phyloP scores from a whole-genome alignment of 1,140 invertebrate genomes.

The Hirudo medicinalis region DNA sequence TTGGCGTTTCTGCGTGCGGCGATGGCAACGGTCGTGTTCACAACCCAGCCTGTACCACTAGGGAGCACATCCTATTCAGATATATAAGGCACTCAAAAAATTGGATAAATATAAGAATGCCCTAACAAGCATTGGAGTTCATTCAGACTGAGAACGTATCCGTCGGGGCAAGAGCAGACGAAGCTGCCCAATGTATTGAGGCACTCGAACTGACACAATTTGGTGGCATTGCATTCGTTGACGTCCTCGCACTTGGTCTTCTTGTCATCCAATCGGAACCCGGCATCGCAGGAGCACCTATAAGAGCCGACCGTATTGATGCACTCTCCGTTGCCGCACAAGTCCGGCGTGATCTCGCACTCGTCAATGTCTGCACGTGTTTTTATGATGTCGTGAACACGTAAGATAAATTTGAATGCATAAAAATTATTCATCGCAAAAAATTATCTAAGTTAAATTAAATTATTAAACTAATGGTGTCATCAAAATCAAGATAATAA shows the following conservation, averaged over 20 bases:
- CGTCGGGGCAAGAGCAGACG: constrained; percentile 39
- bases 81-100: no score
- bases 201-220: constrained; percentile 59
- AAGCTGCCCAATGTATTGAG: constrained; percentile 39
- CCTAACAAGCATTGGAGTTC: background rate
- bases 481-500: no score
- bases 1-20: no score
- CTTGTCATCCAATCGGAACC: constrained; percentile 33
- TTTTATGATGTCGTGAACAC: no score
- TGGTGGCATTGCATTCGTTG: constrained; percentile 35
- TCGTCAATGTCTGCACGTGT: constrained; percentile 44
- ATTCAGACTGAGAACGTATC: constrained; percentile 35
- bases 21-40: no score
- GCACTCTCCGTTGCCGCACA: constrained; percentile 39
- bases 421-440: no score
- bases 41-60: no score
- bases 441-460: no score
- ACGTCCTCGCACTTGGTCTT: constrained; percentile 47
- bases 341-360: constrained; percentile 40
- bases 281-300: constrained; percentile 42
- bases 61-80: no score
- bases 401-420: no score
- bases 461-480: no score
- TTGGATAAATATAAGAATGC: no score
- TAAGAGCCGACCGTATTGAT: constrained; percentile 39